phyloP scores from a whole-genome alignment of 2,113 vertebrate species.

The Quiscalus mexicanus region DNA sequence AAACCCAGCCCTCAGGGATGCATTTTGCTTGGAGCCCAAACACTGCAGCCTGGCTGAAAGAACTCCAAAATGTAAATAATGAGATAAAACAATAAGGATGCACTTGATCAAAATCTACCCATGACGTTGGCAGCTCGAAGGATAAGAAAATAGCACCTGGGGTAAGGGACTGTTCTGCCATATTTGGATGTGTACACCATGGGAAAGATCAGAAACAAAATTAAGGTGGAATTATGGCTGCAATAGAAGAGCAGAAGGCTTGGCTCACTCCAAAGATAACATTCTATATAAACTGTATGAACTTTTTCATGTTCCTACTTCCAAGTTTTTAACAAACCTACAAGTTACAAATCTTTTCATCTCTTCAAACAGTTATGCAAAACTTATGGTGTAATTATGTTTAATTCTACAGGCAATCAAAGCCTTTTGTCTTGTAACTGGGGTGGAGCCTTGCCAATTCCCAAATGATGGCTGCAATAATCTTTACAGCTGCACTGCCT shows the following conservation, averaged over 20 bases:
- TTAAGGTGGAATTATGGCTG: not conserved
- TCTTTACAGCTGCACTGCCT: not conserved
- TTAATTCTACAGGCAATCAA: slow-evolving; percentile 20
- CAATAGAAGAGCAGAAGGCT: not conserved
- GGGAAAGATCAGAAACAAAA: slow-evolving; percentile 51
- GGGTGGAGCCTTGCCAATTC: not conserved
- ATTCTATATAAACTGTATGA: not conserved
- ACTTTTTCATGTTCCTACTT: not conserved
- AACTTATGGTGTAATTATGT: slow-evolving; percentile 10
- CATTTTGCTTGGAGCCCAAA: slow-evolving; percentile 4
- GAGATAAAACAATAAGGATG: slow-evolving; percentile 10
- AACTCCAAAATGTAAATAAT: slow-evolving; percentile 14
- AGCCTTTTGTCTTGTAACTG: slow-evolving; percentile 42
- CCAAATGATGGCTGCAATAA: not conserved
- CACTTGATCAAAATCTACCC: slow-evolving; percentile 14
- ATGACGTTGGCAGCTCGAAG: not conserved
- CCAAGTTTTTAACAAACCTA: slow-evolving; percentile 11
- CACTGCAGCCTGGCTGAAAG: not conserved
- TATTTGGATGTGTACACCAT: not conserved
- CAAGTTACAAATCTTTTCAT: slow-evolving; percentile 37
- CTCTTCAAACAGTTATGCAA: slow-evolving; percentile 55
- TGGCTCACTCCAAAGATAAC: not conserved
- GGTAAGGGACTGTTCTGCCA: not conserved
- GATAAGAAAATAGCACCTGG: slow-evolving; percentile 32
- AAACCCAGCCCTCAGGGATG: not conserved